Evolutionary conservation across 2,888 invertebrate genomes (phyloP).

Genomic region (Apantesis nais): DNA sequence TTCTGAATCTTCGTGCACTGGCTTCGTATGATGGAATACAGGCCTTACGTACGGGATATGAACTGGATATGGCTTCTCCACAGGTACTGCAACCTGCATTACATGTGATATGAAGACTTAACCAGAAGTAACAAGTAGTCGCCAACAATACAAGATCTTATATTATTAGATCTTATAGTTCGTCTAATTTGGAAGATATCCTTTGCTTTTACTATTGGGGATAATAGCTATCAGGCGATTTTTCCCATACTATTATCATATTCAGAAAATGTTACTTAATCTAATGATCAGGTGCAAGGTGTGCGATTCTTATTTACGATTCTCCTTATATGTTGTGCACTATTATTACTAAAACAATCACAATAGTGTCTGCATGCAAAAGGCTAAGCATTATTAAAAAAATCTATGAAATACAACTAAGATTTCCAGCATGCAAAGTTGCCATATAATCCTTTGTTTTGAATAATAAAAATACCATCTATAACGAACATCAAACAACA

Average conservation of each 20-base stretch:
- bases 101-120: not conserved
- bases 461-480: slow-evolving; percentile 8
- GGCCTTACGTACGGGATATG: slow-evolving; percentile 88
- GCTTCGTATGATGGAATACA: slow-evolving; percentile 78
- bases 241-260: not conserved
- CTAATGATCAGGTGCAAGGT: slow-evolving; percentile 22
- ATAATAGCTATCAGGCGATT: not conserved
- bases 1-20: slow-evolving; percentile 65
- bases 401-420: slow-evolving; percentile 29
- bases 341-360: slow-evolving; percentile 35
- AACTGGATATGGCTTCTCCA: slow-evolving; percentile 91
- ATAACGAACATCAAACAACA: slow-evolving; percentile 9
- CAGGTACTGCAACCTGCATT: slow-evolving; percentile 87
- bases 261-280: not conserved
- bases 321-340: slow-evolving; percentile 23
- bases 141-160: not conserved
- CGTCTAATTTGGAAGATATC: not conserved
- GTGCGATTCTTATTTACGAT: slow-evolving; percentile 31
- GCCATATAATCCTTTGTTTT: slow-evolving; percentile 6
- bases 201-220: not conserved
- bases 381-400: slow-evolving; percentile 24
- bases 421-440: slow-evolving; percentile 35
- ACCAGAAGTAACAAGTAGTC: too few relatives aligned
- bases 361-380: slow-evolving; percentile 38
- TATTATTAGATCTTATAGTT: too few relatives aligned